Conservation (phyloP, 2,113 vertebrate genomes). For the Equus przewalskii region DNA sequence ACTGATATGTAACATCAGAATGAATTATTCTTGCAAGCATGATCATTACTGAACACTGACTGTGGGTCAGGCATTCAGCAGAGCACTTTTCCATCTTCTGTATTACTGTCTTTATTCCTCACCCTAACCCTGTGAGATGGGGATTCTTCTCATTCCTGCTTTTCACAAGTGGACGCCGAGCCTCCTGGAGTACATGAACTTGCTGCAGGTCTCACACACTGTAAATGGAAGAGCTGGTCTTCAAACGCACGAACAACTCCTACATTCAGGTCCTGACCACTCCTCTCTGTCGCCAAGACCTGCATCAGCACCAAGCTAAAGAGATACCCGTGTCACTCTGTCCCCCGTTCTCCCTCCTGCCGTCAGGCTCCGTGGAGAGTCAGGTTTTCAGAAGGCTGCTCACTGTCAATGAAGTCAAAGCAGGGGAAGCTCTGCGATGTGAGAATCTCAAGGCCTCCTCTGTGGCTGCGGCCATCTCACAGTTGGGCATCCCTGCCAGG, state of each 20-base stretch:
- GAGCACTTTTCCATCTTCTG: accelerated
- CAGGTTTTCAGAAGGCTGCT: background rate
- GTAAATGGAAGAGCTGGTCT: background rate
- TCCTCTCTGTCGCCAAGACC: background rate
- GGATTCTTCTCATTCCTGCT: background rate
- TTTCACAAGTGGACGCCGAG: background rate
- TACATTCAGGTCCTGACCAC: background rate
- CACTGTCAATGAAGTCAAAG: background rate
- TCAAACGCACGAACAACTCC: background rate
- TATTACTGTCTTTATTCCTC: background rate
- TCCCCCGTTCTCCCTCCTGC: background rate
- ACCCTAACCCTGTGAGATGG: background rate
- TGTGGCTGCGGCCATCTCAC: background rate
- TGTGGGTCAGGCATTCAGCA: accelerated
- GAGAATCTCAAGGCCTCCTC: background rate
- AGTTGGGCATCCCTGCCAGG: background rate
- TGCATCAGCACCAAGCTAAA: background rate
- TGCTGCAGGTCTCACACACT: background rate
- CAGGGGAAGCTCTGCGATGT: background rate
- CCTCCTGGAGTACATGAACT: background rate
- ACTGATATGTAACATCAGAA: background rate
- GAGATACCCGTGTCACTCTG: accelerated
- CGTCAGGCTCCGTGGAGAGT: accelerated
- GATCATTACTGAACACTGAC: accelerated
- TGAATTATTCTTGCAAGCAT: accelerated